A percentile compares a stretch with the other conserved stretches of the same genome.
phyloP scores from a whole-genome alignment of 2,888 invertebrate genomes.

The Dexiosoma caninum region DNA sequence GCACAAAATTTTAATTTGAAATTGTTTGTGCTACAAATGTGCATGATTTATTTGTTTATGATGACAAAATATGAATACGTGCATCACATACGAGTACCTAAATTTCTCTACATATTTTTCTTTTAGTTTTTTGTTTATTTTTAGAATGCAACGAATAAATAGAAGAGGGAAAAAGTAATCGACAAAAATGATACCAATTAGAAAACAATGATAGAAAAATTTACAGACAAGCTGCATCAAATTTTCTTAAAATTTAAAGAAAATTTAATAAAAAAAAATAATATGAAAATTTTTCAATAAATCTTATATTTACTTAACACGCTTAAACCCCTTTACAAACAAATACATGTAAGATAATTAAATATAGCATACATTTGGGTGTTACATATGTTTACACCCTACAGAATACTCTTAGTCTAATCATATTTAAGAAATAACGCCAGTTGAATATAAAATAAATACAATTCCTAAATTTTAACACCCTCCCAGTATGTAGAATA shows the following conservation, averaged over 20 bases:
- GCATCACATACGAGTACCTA: neutral
- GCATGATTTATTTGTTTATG: neutral
- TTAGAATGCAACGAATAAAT: neutral
- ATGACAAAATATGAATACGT: neutral
- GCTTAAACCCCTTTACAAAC: neutral
- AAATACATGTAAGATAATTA: neutral
- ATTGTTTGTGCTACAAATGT: neutral
- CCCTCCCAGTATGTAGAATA: no score
- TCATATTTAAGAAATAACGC: neutral
- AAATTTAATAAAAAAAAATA: no score
- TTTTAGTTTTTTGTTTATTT: neutral
- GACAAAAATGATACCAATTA: neutral
- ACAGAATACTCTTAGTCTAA: conserved; percentile 1
- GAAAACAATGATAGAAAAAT: neutral
- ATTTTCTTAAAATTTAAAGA: no score
- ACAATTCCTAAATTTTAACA: neutral
- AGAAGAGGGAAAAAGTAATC: no score
- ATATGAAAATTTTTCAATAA: neutral
- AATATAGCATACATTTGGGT: neutral
- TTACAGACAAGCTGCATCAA: neutral
- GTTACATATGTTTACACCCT: neutral
- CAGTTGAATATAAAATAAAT: neutral
- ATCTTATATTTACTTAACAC: neutral
- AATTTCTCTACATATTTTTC: neutral
- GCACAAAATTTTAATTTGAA: neutral